These are phyloP conservation scores for Lutraria rhynchaena DNA, from an alignment of 1,140 invertebrate species.

Conservation along the genomic window DNA sequence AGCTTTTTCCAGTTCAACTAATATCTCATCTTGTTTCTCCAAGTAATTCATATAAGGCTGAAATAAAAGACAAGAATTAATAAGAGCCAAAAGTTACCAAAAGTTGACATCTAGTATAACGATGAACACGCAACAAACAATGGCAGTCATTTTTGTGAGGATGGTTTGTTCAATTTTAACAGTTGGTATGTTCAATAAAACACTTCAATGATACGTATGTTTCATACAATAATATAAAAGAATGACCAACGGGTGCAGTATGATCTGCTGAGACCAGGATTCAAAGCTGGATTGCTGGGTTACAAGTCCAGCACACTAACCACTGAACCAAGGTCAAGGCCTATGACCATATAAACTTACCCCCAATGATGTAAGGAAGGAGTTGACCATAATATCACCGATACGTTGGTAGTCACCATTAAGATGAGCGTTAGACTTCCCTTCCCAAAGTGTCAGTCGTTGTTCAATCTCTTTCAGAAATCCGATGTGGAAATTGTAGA, in stretches of 20 bases:
- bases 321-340: too few species aligned
- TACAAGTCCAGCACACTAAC: too few species aligned
- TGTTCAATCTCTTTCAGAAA: constrained; percentile 88
- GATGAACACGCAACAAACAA: too few species aligned
- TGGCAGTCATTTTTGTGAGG: too few species aligned
- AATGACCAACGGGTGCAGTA: too few species aligned
- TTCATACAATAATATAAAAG: too few species aligned
- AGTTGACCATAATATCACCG: constrained; percentile 87
- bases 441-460: constrained; percentile 86
- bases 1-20: constrained; percentile 89
- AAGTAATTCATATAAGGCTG: constrained; percentile 92
- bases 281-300: too few species aligned
- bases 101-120: too few species aligned
- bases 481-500: constrained; percentile 86
- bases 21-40: constrained; percentile 88
- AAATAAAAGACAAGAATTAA: constrained; percentile 73
- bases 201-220: too few species aligned
- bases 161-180: too few species aligned
- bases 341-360: constrained; percentile 54
- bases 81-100: neutral
- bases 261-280: too few species aligned
- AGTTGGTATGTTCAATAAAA: too few species aligned
- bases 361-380: constrained; percentile 82
- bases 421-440: constrained; percentile 83
- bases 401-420: constrained; percentile 84